A percentile compares a stretch with the other conserved stretches of the same genome.
phyloP scores from a whole-genome alignment of 2,797 vertebrate genomes.

The Coccyzus lansbergi region DNA sequence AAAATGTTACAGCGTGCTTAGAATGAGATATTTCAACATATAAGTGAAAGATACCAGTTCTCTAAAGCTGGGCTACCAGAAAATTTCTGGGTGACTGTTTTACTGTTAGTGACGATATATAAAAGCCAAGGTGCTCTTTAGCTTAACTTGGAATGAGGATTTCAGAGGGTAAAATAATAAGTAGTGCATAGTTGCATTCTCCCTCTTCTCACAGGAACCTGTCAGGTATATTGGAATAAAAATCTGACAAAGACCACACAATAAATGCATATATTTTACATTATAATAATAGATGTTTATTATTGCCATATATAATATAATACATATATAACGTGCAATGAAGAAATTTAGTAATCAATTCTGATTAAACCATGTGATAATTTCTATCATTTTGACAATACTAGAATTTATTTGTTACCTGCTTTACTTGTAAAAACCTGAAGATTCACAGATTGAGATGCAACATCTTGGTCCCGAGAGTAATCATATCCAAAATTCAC shows the following conservation, averaged over 20 bases:
- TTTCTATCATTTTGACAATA: not conserved
- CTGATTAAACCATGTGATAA: not conserved
- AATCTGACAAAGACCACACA: not conserved
- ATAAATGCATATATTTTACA: not conserved
- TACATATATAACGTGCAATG: not conserved
- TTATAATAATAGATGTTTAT: too few species aligned
- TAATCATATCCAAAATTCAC: conserved; percentile 88
- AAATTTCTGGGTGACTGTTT: not conserved
- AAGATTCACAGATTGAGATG: conserved; percentile 77
- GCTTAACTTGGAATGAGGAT: not conserved
- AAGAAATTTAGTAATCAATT: not conserved
- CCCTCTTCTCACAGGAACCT: not conserved
- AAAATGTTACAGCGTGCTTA: not conserved
- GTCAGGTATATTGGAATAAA: not conserved
- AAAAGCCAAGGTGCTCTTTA: not conserved
- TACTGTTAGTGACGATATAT: not conserved
- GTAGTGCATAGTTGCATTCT: not conserved
- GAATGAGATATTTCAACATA: not conserved
- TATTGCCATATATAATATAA: too few species aligned
- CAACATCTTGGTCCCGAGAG: conserved; percentile 72
- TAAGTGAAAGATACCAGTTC: not conserved
- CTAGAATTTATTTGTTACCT: conserved; percentile 77
- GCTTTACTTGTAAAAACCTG: conserved; percentile 87
- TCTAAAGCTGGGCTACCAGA: not conserved
- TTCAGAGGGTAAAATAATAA: not conserved